Base-by-base conservation (phyloP, 1,140 invertebrate genomes). In the Drosophila hydei region DNA sequence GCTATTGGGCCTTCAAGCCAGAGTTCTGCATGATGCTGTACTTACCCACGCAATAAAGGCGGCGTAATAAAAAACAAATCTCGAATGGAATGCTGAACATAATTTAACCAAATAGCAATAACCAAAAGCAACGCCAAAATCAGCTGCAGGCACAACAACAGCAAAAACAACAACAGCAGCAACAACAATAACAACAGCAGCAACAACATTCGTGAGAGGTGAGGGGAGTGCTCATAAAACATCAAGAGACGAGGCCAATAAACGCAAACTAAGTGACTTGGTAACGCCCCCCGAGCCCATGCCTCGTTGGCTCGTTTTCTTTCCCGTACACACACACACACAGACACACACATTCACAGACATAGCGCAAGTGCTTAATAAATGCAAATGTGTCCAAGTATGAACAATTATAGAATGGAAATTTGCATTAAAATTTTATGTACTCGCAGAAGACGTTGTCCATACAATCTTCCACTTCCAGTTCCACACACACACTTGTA, bases 391-490 rank as follows among this genome's bases (percentile, higher is more conserved):
- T 87, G 75, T 75, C 78, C 81, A 88, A 88, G 74, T 87, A 88
- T 88, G 78, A 85, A 77, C 81, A 85, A 85, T 85, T 87, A 85
- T 85, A 85, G 81, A 85, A 85, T 80, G 81, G 81, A 87, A 85
- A 85, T 85, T 85, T 85, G 74, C 81, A 88, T 87, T 87, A 87
- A 87, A 88, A 87, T 78, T 81, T 83, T 78, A 88, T 87, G 81
- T 87, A 88, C 81, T 85, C 62, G 47, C 67, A 54, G 48, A 55
- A 63, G 48, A 64, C 60, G 56, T 40, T 50, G 48, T 50, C 54
- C 52, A 48, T 40, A 19, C 63, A 45, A 38, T 12, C 25, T 33
- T 33, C 7, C 38, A 42, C 6, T 14, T 5, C 12, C 36, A 40
- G 56, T 18, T 43, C 33, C 38, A 8, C 36, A 18, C 19, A 19